Conservation (phyloP, 2,797 vertebrate species). For the Sebastes alutus region DNA sequence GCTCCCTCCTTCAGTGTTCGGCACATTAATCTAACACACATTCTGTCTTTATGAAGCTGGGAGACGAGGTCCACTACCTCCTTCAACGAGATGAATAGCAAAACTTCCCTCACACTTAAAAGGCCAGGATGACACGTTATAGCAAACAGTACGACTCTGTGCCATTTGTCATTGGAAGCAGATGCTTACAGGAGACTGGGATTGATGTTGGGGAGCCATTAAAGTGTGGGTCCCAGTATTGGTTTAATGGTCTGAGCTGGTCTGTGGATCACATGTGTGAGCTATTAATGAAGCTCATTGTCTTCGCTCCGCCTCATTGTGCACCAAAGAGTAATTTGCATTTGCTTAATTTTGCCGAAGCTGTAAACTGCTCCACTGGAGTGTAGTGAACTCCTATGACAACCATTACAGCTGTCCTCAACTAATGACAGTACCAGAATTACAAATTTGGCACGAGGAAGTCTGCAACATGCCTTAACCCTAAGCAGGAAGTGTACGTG, state of each 20-base stretch:
- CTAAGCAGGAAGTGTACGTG: no score
- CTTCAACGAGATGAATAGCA: no score
- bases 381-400: not conserved
- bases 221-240: slow-evolving; percentile 15
- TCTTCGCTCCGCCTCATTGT: not conserved
- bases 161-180: slow-evolving; percentile 32
- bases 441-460: not conserved
- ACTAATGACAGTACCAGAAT: not conserved
- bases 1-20: no score
- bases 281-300: slow-evolving; percentile 4
- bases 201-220: slow-evolving; percentile 40
- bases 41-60: no score
- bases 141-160: not conserved
- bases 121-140: not conserved
- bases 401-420: not conserved
- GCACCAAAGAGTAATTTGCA: not conserved
- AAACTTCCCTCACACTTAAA: no score
- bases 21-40: no score
- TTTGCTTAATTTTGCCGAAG: not conserved
- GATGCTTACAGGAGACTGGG: slow-evolving; percentile 42
- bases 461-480: no score
- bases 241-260: slow-evolving; percentile 43
- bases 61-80: no score
- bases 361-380: not conserved
- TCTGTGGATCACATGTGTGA: slow-evolving; percentile 37